phyloP scores from a whole-genome alignment of 2,113 vertebrate species.

The Ranitomeya imitator region DNA sequence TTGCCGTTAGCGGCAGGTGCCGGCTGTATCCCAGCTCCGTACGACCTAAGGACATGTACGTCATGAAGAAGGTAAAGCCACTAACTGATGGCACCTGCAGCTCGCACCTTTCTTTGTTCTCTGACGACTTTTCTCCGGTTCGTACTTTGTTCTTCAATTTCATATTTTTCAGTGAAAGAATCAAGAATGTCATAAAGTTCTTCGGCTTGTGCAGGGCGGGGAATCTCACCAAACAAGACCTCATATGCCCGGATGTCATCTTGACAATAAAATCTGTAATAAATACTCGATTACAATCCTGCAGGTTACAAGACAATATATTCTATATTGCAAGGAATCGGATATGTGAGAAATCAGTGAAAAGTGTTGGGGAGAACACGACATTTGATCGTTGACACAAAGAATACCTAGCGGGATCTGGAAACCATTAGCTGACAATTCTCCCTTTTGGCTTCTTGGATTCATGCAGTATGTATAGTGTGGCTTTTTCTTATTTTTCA shows the following conservation, averaged over 20 bases:
- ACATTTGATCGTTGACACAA: neutral
- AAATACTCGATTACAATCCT: neutral
- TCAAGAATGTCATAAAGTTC: conserved; percentile 86
- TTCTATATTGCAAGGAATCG: neutral
- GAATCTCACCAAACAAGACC: conserved; percentile 88
- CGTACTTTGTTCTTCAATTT: conserved; percentile 69
- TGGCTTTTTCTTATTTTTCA: no score
- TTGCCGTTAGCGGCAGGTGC: no score
- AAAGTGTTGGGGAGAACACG: neutral
- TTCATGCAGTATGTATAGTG: neutral
- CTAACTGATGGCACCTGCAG: no score
- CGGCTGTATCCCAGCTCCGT: no score
- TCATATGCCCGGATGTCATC: conserved; percentile 85
- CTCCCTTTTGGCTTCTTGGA: neutral
- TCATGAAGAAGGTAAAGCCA: no score
- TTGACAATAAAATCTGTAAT: conserved; percentile 84
- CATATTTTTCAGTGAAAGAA: conserved; percentile 85
- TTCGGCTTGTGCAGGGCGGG: conserved; percentile 78
- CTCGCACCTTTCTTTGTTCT: conserved; percentile 63
- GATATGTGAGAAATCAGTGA: neutral
- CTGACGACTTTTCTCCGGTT: conserved; percentile 65
- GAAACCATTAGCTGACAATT: neutral
- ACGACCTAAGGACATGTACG: no score
- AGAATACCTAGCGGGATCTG: neutral
- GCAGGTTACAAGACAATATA: neutral